Evolutionary conservation across 1,140 invertebrate genomes (phyloP).

Genomic region (Aphis gossypii): DNA sequence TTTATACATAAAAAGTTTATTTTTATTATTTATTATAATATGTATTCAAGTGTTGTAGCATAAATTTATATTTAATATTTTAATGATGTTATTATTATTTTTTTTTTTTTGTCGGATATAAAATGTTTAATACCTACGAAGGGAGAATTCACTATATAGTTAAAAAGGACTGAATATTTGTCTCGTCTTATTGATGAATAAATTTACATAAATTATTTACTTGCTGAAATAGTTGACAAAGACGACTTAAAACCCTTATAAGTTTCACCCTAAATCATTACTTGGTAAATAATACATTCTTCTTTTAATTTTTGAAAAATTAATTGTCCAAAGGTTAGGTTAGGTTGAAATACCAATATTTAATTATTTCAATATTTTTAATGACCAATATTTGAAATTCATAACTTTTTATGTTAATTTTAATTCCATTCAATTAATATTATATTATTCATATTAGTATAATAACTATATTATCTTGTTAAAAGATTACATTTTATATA

Average conservation of each 20-base stretch:
- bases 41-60: slow-evolving; percentile 12
- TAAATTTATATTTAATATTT: slow-evolving; percentile 19
- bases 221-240: neutral
- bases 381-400: neutral
- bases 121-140: slow-evolving; percentile 1
- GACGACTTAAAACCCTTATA: neutral
- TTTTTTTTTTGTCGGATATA: neutral
- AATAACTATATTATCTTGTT: neutral
- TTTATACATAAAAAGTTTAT: neutral
- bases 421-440: neutral
- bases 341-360: too few species aligned
- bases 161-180: slow-evolving; percentile 34
- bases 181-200: slow-evolving; percentile 50
- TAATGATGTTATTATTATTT: slow-evolving; percentile 14
- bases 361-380: neutral
- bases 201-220: slow-evolving; percentile 51
- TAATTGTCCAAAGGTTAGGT: neutral
- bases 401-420: neutral
- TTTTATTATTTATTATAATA: slow-evolving; percentile 36
- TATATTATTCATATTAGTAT: neutral
- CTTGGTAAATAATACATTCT: neutral
- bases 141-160: neutral
- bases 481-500: neutral
- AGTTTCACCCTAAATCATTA: slow-evolving; percentile 11
- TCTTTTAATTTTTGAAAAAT: neutral